These are phyloP conservation scores for Limanda limanda DNA, from an alignment of 2,113 vertebrate species.

Conservation along the genomic window DNA sequence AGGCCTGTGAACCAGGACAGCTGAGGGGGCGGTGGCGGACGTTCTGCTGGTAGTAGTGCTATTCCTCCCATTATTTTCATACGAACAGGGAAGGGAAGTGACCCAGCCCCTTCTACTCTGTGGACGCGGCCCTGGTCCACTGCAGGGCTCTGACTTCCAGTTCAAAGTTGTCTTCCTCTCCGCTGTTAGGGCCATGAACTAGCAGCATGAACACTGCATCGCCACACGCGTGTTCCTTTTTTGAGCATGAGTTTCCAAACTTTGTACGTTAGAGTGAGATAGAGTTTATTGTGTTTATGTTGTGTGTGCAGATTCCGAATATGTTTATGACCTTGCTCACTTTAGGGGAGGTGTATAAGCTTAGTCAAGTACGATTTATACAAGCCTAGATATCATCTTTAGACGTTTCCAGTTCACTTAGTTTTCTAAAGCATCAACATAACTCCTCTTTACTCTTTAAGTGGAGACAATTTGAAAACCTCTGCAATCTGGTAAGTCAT, in stretches of 20 bases:
- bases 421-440: slow-evolving; percentile 36
- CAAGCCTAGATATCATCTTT: slow-evolving; percentile 51
- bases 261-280: background rate
- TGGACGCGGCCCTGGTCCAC: slow-evolving; percentile 53
- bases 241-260: background rate
- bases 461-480: background rate
- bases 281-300: background rate
- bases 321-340: slow-evolving; percentile 40
- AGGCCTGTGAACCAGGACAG: slow-evolving; percentile 62
- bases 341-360: slow-evolving; percentile 47
- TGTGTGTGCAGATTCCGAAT: background rate
- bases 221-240: slow-evolving; percentile 5
- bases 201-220: slow-evolving; percentile 16
- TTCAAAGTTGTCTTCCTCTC: slow-evolving; percentile 60
- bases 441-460: slow-evolving; percentile 10
- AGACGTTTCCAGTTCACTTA: background rate
- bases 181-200: slow-evolving; percentile 36
- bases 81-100: slow-evolving; percentile 69
- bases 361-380: slow-evolving; percentile 50
- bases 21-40: slow-evolving; percentile 32
- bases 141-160: slow-evolving; percentile 47
- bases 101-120: slow-evolving; percentile 49
- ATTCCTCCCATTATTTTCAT: slow-evolving; percentile 72
- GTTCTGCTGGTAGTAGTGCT: slow-evolving; percentile 20
- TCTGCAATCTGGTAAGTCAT: background rate